phyloP scores from a whole-genome alignment of 2,797 vertebrate genomes.

The Scomberomorus guttatus region DNA sequence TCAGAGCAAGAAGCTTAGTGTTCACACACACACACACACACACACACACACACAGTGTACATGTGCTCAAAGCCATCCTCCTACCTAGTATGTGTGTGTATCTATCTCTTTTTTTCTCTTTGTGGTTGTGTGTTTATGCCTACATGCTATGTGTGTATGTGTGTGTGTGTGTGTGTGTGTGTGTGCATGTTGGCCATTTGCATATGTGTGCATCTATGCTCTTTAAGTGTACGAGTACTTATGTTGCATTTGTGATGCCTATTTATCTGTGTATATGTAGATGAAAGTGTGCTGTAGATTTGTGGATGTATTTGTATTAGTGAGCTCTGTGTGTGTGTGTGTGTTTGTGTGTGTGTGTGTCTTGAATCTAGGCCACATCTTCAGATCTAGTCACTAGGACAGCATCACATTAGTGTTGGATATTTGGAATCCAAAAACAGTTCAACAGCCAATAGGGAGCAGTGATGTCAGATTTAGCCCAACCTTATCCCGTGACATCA shows the following conservation, averaged over 20 bases:
- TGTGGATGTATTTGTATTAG: neutral
- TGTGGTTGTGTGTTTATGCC: neutral
- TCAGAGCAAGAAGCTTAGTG: constrained; percentile 38
- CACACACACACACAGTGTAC: no score
- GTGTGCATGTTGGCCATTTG: neutral
- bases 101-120: neutral
- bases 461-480: constrained; percentile 12
- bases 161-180: neutral
- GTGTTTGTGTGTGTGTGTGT: constrained; percentile 1
- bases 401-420: constrained; percentile 47
- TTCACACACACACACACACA: neutral
- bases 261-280: neutral
- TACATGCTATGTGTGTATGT: neutral
- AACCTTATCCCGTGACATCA: constrained; percentile 12
- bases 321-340: constrained; percentile 1
- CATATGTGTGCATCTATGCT: neutral
- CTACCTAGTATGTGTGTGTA: neutral
- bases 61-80: neutral
- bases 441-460: constrained; percentile 40
- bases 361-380: constrained; percentile 68
- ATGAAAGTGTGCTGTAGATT: neutral
- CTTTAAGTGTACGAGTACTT: neutral
- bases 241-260: neutral
- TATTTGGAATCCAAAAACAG: constrained; percentile 38
- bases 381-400: constrained; percentile 50